Percentiles rank a stretch among this genome's conserved stretches.
These are phyloP conservation scores for Beroe ovata DNA, from an alignment of 37 sponge, comb jelly and placozoan species.

Conservation along the genomic window DNA sequence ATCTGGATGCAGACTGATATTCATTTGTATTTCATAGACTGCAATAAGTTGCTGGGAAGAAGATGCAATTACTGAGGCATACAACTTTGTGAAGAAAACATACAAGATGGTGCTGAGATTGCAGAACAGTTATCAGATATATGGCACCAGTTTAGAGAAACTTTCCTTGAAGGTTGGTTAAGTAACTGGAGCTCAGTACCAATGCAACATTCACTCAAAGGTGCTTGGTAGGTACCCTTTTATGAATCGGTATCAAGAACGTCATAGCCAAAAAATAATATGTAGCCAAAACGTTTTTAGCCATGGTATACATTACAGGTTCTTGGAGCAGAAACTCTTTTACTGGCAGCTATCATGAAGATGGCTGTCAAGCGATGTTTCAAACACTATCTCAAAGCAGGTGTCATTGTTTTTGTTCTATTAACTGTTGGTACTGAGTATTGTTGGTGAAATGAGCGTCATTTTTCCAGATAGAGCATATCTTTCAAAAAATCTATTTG, in stretches of 20 bases:
- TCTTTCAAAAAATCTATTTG: too few relatives aligned
- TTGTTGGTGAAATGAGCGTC: too few relatives aligned
- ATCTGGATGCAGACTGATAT: too few relatives aligned
- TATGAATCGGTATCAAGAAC: too few relatives aligned
- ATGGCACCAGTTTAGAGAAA: constrained; percentile 14
- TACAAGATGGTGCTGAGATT: neutral
- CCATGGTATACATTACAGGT: too few relatives aligned
- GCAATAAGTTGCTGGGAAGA: constrained; percentile 49
- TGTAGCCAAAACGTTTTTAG: too few relatives aligned
- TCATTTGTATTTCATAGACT: neutral
- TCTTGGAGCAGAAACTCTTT: neutral
- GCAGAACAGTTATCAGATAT: neutral
- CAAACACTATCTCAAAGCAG: constrained; percentile 63
- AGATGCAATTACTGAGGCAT: constrained; percentile 9
- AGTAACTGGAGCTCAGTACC: too few relatives aligned
- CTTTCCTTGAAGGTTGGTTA: constrained; percentile 8
- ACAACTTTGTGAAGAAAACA: constrained; percentile 16
- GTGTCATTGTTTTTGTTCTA: neutral
- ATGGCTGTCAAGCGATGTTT: constrained; percentile 6
- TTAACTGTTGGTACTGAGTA: too few relatives aligned
- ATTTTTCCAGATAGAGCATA: too few relatives aligned
- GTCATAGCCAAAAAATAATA: too few relatives aligned
- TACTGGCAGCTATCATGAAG: constrained; percentile 38
- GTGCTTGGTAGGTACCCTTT: too few relatives aligned
- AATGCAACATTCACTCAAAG: too few relatives aligned